Percentiles rank a stretch among this genome's conserved stretches.
Evolutionary conservation across 2,113 vertebrate genomes (phyloP).

Genomic region (Larimichthys polyactis): DNA sequence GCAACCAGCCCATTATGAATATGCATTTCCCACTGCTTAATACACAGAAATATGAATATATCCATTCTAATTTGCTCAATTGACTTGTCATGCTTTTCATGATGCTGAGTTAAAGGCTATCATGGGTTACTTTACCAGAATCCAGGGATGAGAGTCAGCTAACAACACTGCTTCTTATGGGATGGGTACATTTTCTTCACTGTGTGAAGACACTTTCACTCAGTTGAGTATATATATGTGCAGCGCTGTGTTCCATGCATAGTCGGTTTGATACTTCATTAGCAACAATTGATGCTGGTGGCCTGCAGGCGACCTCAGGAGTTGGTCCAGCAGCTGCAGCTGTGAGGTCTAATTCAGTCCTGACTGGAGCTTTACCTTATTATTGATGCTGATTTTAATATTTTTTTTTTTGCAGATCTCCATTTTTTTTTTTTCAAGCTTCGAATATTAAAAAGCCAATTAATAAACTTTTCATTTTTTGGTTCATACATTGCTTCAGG

Average conservation of each 20-base stretch:
- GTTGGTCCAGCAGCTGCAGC: conserved; percentile 56
- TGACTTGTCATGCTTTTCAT: conserved; percentile 67
- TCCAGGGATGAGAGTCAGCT: conserved; percentile 16
- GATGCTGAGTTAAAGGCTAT: conserved; percentile 15
- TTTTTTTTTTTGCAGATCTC: conserved; percentile 11
- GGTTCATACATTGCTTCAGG: conserved; percentile 44
- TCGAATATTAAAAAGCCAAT: conserved; percentile 43
- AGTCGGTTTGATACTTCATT: conserved; percentile 63
- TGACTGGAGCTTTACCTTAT: conserved; percentile 16
- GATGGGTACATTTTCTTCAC: conserved; percentile 2
- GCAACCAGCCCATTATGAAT: conserved; percentile 74
- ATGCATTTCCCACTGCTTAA: conserved; percentile 73
- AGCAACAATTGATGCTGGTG: conserved; percentile 51
- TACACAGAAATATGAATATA: conserved; percentile 71
- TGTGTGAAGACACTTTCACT: conserved; percentile 20
- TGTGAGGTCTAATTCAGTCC: conserved; percentile 42
- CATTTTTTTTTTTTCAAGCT: conserved; percentile 23
- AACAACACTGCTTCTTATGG: conserved; percentile 14
- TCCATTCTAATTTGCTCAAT: conserved; percentile 71
- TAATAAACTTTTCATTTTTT: conserved; percentile 46
- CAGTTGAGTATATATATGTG: conserved; percentile 22
- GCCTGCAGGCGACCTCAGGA: conserved; percentile 60
- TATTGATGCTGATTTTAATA: conserved; percentile 28
- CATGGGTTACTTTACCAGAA: conserved; percentile 28
- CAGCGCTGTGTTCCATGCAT: conserved; percentile 22